Evolutionary conservation across 1,140 invertebrate species (phyloP), one percentile per base, ranked within the genome.

Genomic region (Drosophila eugracilis): DNA sequence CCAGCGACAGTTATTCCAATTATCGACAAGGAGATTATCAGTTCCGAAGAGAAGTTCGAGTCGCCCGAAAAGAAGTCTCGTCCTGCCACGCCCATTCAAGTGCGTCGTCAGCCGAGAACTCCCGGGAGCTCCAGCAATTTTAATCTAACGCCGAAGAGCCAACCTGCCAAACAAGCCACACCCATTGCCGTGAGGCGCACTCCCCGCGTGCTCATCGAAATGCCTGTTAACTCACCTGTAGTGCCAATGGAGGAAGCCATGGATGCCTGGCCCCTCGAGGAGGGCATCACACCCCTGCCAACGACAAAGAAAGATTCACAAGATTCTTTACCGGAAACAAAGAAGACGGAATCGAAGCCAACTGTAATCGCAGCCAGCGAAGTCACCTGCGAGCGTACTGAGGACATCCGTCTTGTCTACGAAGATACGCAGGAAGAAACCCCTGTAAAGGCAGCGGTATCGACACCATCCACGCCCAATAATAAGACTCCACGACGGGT

Each of bases 351-450:
- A 37, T 55, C 63, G 5, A 44, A 67, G 22, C n/a, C 22, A 9
- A 80, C 91, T 42, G 53, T 91, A 0, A 92, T 93, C 9, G 60
- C 14, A 4, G 30, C 14, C 39, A 92, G 92, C 65, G 93, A 93
- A 17, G 52, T 28, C 26, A 89, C 83, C 5, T 54, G 49, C 21
- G 91, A 92, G 28, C 72, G 67, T 42, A 94, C 93, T 9, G 94
- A 95, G 89, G 95, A 96, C 72, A 94, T 96, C 24, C 93, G 94
- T 77, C 91, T 95, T 45, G 92, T 95, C 49, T 94, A 94, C 47
- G 94, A 94, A 70, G 94, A 95, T 14, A 90, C 90, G 1, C 71
- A 85, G 55, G 66, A 80, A 60, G 86, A 44, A 5, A 74, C 72
- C 30, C 90, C 59, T 2, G 36, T 22, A 0, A 86, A 73, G 36